Conservation (phyloP, 2,113 vertebrate species). For the Sphyrna mokarran region DNA sequence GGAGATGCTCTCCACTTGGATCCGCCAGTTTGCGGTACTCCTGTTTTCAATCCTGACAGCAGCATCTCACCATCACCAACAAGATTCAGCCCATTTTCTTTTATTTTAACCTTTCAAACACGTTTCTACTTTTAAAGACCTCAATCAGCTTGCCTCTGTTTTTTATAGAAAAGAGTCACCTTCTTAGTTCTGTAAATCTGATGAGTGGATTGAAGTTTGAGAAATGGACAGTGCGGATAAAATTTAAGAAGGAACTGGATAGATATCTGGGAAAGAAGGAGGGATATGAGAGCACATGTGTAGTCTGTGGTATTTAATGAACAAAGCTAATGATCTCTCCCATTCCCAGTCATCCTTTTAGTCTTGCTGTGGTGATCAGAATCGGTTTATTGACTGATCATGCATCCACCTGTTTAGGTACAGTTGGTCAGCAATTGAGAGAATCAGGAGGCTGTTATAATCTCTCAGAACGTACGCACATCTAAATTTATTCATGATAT, state of each 20-base stretch:
- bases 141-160: not conserved
- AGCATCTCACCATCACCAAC: not conserved
- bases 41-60: too few species aligned
- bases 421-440: not conserved
- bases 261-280: not conserved
- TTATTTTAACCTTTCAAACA: not conserved
- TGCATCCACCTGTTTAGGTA: not conserved
- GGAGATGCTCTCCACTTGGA: too few species aligned
- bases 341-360: not conserved
- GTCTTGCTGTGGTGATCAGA: not conserved
- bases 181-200: not conserved
- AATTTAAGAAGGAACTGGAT: not conserved
- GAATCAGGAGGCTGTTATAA: not conserved
- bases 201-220: too few species aligned
- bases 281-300: not conserved
- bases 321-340: not conserved
- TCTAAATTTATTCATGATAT: not conserved
- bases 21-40: too few species aligned
- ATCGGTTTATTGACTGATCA: not conserved
- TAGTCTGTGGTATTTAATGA: not conserved
- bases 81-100: not conserved
- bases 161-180: not conserved
- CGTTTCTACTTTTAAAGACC: not conserved
- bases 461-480: not conserved
- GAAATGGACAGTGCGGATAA: not conserved